These are phyloP conservation scores for Antechinus stuartii DNA, from an alignment of 2,113 vertebrate genomes.

Conservation along the genomic window DNA sequence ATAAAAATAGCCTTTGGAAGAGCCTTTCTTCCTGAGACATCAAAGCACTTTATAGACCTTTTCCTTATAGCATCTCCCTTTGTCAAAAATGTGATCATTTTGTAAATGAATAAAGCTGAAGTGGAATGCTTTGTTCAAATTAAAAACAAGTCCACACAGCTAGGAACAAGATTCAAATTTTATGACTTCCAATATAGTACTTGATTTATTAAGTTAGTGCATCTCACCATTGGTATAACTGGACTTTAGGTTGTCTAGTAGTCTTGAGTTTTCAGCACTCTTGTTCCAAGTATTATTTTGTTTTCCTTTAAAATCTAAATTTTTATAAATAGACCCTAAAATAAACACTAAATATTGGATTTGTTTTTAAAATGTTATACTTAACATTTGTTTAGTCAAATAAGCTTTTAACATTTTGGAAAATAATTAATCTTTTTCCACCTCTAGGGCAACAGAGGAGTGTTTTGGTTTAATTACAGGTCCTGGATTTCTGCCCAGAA, in stretches of 20 bases:
- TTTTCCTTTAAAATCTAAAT: neutral
- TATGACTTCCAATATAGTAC: neutral
- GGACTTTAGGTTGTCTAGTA: neutral
- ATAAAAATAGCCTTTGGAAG: neutral
- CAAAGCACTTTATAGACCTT: neutral
- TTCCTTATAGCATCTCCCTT: neutral
- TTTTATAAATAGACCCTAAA: neutral
- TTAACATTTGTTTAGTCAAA: neutral
- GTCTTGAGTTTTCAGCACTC: neutral
- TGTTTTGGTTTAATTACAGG: neutral
- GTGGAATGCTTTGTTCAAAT: neutral
- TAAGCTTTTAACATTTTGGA: neutral
- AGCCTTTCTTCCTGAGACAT: neutral
- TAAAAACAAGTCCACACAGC: neutral
- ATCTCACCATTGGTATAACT: neutral
- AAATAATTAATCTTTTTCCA: slow-evolving; percentile 1
- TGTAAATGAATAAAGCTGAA: neutral
- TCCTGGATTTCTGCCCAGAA: neutral
- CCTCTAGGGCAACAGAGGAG: neutral
- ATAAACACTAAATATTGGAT: neutral
- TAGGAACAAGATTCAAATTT: neutral
- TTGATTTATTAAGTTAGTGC: neutral
- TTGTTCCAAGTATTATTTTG: neutral
- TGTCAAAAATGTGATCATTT: neutral
- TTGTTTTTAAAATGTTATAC: neutral